Conservation (phyloP, 2,113 vertebrate species). For the Macrotis lagotis region DNA sequence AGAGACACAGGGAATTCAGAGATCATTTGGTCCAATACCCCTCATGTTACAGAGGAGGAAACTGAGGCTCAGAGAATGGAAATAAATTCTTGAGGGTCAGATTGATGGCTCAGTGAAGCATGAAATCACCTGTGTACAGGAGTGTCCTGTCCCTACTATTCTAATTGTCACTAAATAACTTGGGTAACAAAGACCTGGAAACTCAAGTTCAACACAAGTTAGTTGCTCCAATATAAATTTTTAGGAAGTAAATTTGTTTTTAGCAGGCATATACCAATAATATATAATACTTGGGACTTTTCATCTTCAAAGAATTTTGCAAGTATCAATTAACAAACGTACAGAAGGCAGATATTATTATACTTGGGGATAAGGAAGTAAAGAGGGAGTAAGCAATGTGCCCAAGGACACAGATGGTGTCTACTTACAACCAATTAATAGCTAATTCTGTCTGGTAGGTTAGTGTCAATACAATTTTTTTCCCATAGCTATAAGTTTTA, state of each 20-base stretch:
- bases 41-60: background rate
- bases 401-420: slow-evolving; percentile 3
- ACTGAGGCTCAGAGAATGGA: background rate
- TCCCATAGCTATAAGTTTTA: background rate
- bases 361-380: background rate
- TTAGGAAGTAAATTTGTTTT: background rate
- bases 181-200: slow-evolving; percentile 6
- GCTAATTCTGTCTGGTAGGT: background rate
- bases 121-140: background rate
- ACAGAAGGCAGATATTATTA: background rate
- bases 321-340: slow-evolving; percentile 27
- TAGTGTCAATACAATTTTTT: background rate
- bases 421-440: slow-evolving; percentile 43
- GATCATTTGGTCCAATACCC: background rate
- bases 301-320: slow-evolving; percentile 19
- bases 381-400: slow-evolving; percentile 18
- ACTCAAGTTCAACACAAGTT: slow-evolving; percentile 25
- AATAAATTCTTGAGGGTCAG: background rate
- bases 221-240: slow-evolving; percentile 32
- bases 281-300: background rate
- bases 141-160: background rate
- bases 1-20: background rate
- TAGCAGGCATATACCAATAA: slow-evolving; percentile 29
- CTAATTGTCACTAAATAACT: background rate
- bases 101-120: background rate